Percentiles rank a stretch among this genome's conserved stretches.
Evolutionary conservation across 2,797 vertebrate species (phyloP).

Genomic region (Tolypeutes matacus): DNA sequence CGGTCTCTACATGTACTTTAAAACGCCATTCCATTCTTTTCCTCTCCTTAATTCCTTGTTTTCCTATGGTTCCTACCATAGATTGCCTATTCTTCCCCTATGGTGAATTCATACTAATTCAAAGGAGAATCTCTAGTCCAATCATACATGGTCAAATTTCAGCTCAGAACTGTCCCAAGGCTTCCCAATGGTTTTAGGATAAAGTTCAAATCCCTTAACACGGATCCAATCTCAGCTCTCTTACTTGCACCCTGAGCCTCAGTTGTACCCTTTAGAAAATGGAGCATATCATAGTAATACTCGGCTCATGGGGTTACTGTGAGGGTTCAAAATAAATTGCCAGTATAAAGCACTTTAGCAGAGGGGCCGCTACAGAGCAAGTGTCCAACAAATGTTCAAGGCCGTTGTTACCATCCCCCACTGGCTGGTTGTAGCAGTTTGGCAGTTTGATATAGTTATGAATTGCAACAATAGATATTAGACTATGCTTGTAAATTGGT

Average conservation of each 20-base stretch:
- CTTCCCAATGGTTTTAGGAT: neutral
- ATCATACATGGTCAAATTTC: neutral
- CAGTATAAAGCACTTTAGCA: rapidly evolving
- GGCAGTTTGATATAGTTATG: too few relatives aligned
- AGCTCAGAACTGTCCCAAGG: neutral
- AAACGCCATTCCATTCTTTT: neutral
- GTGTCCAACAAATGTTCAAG: neutral
- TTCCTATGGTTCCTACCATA: neutral
- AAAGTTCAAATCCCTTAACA: neutral
- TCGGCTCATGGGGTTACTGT: too few relatives aligned
- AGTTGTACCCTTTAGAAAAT: neutral
- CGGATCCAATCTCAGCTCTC: neutral
- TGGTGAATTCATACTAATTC: neutral
- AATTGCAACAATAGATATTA: too few relatives aligned
- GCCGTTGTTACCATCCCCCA: neutral
- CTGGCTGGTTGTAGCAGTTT: neutral
- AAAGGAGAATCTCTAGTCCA: neutral
- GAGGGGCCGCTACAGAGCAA: neutral
- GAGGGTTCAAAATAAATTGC: neutral
- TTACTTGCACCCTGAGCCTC: neutral
- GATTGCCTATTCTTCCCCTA: neutral
- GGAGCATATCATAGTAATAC: neutral
- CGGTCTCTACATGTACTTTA: neutral
- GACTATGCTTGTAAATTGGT: too few relatives aligned
- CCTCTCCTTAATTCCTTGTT: neutral